Evolutionary conservation across 2,797 vertebrate species (phyloP), one percentile per base, ranked within the genome.

Genomic region (Macroramphosus scolopax): DNA sequence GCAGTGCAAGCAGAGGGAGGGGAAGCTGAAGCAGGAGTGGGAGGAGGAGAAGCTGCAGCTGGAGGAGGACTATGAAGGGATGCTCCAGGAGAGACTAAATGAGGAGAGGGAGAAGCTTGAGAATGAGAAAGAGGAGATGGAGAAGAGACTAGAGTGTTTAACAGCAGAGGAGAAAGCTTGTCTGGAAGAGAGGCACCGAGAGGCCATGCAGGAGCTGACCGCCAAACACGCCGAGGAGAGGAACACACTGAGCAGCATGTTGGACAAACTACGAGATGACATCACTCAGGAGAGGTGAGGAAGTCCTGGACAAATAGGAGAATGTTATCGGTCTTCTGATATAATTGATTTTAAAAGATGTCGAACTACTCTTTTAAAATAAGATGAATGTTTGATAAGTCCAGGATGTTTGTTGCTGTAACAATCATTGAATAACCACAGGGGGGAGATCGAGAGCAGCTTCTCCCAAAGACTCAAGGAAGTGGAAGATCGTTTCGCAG

Each of bases 251-350:
- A 44, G 83, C 51, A 9, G 52, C 36, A 75, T 88, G 62, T 45
- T 89, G 66, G 91, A 92, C 52, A 83, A 82, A 52, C 89, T 95
- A 13, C 51, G 82, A 38, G 79, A 83, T 6, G 92, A 95, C 31
- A 83, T 95, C 50, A 44, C 78, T 28, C 85, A 92, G 57, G 92
- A 92, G 57, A 94, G 95, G 97, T 98, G 80, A 93, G 93, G n/a
- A n/a, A n/a, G n/a, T n/a, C n/a, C n/a, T n/a, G n/a, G n/a, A n/a
- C n/a, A n/a, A n/a, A n/a, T n/a, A n/a, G n/a, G n/a, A n/a, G n/a
- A n/a, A n/a, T n/a, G n/a, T n/a, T n/a, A n/a, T n/a, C n/a, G n/a
- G n/a, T n/a, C n/a, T n/a, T n/a, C n/a, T n/a, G n/a, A n/a, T n/a
- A n/a, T n/a, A n/a, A n/a, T n/a, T n/a, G n/a, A n/a, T n/a, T n/a